phyloP scores from a whole-genome alignment of 37 sponge, comb jelly and placozoan genomes.

The Theonella swinhoei region DNA sequence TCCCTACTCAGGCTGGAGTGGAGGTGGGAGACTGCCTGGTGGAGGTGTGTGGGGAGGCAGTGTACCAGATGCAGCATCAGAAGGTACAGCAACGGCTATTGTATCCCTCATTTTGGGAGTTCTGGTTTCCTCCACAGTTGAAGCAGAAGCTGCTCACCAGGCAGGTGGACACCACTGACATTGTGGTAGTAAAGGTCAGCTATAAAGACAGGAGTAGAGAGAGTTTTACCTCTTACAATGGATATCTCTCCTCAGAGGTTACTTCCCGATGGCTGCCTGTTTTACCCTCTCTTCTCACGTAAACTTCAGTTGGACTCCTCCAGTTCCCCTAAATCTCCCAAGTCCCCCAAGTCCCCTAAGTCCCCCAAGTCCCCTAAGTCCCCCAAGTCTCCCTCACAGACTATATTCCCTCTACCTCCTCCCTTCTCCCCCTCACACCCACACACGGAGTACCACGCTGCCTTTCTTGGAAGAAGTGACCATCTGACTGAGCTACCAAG shows the following conservation, averaged over 20 bases:
- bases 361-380: background rate
- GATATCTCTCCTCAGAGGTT: background rate
- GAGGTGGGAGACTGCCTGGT: slow-evolving; percentile 59
- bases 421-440: slow-evolving; percentile 12
- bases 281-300: background rate
- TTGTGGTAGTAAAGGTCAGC: slow-evolving; percentile 63
- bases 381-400: background rate
- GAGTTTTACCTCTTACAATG: background rate
- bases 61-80: slow-evolving; percentile 10
- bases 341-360: background rate
- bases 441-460: background rate
- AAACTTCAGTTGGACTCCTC: background rate
- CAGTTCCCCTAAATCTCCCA: background rate
- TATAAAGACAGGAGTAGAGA: no score
- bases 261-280: background rate
- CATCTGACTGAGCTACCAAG: slow-evolving; percentile 19
- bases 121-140: slow-evolving; percentile 21
- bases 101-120: background rate
- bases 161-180: slow-evolving; percentile 25
- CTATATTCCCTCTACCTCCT: background rate
- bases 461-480: background rate
- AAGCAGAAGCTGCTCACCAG: slow-evolving; percentile 19
- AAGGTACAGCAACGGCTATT: slow-evolving; percentile 3
- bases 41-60: slow-evolving; percentile 59
- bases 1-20: slow-evolving; percentile 35